Evolutionary conservation across 2,113 vertebrate species (phyloP).

Genomic region (Cyphomyrus plagiostoma): DNA sequence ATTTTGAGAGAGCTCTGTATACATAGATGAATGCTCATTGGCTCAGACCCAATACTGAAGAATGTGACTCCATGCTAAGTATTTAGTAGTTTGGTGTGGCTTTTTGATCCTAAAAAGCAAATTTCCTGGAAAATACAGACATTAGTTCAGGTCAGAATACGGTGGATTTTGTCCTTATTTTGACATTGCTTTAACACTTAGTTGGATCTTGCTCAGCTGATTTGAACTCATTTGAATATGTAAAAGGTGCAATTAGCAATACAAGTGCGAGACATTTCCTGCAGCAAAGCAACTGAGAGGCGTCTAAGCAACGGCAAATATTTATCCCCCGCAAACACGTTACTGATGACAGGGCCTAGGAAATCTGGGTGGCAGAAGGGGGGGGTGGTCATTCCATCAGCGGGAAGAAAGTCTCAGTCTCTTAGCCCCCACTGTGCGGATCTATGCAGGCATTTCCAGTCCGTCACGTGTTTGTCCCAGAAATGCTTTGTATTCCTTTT

Average conservation of each 20-base stretch:
- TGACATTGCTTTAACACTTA: background rate
- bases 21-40: background rate
- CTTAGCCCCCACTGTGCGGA: background rate
- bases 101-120: background rate
- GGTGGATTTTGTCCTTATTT: background rate
- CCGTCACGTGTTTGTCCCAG: background rate
- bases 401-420: background rate
- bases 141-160: background rate
- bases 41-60: background rate
- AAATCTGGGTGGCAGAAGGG: background rate
- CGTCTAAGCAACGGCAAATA: slow-evolving; percentile 11
- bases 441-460: background rate
- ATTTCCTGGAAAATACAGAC: background rate
- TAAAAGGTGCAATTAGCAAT: slow-evolving; percentile 2
- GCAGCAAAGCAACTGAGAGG: background rate
- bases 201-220: background rate
- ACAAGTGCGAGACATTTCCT: slow-evolving; percentile 9
- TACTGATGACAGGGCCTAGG: background rate
- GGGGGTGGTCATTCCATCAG: background rate
- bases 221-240: background rate
- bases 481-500: background rate
- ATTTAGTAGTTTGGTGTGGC: background rate
- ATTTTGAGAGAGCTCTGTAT: background rate
- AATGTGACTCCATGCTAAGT: background rate
- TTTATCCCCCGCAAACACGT: slow-evolving; percentile 15